Conservation (phyloP, 2,113 vertebrate species). For the Oophaga pumilio region DNA sequence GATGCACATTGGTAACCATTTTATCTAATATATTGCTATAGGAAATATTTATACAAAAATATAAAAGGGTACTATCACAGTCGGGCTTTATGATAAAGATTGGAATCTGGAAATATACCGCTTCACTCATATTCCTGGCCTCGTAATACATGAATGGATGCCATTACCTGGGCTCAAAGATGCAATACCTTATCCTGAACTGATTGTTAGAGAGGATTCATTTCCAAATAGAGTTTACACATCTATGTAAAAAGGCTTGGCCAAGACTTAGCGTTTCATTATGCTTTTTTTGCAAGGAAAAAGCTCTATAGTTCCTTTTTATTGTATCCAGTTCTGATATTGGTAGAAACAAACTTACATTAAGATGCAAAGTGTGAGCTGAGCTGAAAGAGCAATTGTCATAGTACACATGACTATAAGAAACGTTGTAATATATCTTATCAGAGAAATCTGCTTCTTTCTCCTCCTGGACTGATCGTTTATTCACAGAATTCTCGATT, state of each 20-base stretch:
- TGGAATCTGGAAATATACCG: not conserved
- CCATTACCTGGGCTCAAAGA: not conserved
- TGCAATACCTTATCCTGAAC: not conserved
- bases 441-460: too few relatives aligned
- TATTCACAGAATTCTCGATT: too few relatives aligned
- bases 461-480: too few relatives aligned
- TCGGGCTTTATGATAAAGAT: not conserved
- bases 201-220: not conserved
- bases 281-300: not conserved
- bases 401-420: too few relatives aligned
- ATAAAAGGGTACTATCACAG: not conserved
- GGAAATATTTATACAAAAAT: not conserved
- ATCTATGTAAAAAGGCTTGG: not conserved
- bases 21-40: not conserved
- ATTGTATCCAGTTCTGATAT: not conserved
- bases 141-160: not conserved
- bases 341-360: not conserved
- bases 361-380: not conserved
- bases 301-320: not conserved
- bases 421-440: too few relatives aligned
- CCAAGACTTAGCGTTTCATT: not conserved
- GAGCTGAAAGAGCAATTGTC: not conserved
- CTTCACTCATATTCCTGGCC: not conserved
- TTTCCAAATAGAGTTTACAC: not conserved
- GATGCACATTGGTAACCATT: not conserved